Conservation (phyloP, 2,888 invertebrate species). For the Mythimna loreyi region DNA sequence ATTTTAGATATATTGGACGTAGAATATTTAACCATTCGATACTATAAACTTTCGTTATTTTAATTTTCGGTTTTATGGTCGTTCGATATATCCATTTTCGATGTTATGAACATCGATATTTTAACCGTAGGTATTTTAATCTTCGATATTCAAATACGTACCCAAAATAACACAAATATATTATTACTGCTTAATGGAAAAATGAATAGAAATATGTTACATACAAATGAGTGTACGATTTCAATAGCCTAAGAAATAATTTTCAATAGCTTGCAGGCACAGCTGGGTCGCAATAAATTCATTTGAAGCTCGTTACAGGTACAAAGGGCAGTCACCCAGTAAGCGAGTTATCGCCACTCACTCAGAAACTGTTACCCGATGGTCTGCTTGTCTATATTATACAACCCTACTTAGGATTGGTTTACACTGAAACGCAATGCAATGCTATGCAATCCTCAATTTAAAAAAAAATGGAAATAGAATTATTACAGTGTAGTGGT, state of each 20-base stretch:
- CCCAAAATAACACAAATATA: too few species aligned
- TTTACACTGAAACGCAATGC: conserved; percentile 29
- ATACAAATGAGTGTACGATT: not conserved
- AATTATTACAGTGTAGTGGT: not conserved
- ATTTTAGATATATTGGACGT: too few species aligned
- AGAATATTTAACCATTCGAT: too few species aligned
- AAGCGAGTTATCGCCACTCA: conserved; percentile 22
- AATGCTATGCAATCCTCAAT: conserved; percentile 7
- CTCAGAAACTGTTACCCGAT: not conserved
- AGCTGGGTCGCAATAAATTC: conserved; percentile 13
- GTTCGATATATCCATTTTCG: too few species aligned
- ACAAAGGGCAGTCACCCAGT: not conserved
- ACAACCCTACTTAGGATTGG: conserved; percentile 3
- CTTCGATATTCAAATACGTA: too few species aligned
- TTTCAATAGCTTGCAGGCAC: not conserved
- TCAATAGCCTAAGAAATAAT: not conserved
- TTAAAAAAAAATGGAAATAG: not conserved
- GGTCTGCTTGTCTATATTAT: conserved; percentile 1
- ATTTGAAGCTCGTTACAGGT: conserved; percentile 16
- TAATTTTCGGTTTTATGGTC: too few species aligned
- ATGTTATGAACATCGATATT: too few species aligned
- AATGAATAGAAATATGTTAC: not conserved
- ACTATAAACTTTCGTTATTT: too few species aligned
- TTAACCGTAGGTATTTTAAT: too few species aligned
- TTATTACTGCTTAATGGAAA: not conserved